Conservation (phyloP, 2,797 vertebrate species). For the Propithecus deckenii region DNA sequence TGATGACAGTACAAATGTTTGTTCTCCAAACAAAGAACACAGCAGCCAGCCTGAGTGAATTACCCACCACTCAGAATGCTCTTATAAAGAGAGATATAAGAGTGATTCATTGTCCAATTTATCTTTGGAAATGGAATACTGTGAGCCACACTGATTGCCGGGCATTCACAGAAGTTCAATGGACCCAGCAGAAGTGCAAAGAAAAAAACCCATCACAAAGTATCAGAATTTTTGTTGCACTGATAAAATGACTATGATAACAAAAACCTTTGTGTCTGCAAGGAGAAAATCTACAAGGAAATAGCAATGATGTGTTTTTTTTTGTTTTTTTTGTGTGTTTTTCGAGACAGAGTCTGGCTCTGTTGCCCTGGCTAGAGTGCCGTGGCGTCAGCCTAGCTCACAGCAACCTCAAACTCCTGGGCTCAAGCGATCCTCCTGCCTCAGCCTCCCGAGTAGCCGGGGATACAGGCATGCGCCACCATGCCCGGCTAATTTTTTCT, state of each 20-base stretch:
- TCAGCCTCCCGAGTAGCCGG: too few relatives aligned
- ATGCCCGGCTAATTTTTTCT: too few relatives aligned
- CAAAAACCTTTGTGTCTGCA: background rate
- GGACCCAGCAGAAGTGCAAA: background rate
- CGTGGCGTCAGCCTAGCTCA: too few relatives aligned
- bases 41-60: background rate
- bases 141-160: background rate
- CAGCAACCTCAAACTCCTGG: too few relatives aligned
- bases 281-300: background rate
- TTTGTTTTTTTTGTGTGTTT: too few relatives aligned
- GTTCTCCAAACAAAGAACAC: background rate
- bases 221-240: background rate
- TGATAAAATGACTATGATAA: background rate
- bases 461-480: too few relatives aligned
- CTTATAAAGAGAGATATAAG: background rate
- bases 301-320: too few relatives aligned
- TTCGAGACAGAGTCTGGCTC: too few relatives aligned
- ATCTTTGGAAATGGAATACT: background rate
- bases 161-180: background rate
- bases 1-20: background rate
- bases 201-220: background rate
- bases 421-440: too few relatives aligned
- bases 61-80: background rate
- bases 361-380: too few relatives aligned
- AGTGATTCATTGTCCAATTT: background rate